Evolutionary conservation across 2,113 vertebrate species (phyloP), one percentile per base, ranked within the genome.

Genomic region (Circaetus cinerascens): DNA sequence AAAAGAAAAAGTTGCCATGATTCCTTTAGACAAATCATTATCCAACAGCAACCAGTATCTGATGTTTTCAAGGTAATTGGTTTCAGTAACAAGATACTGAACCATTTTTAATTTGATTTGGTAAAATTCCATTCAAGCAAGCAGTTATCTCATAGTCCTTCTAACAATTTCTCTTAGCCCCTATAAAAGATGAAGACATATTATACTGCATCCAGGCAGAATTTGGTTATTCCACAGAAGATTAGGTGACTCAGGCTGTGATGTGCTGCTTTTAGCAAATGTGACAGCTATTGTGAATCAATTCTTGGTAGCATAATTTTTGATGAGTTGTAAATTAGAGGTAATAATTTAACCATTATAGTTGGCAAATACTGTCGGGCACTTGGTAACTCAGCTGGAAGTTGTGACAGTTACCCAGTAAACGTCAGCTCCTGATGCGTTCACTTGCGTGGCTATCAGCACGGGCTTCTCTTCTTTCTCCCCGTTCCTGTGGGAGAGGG

Each of bases 381-480:
- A 1, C 34, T n/a, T 17, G 67, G 41, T 51, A 30, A 29, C 50
- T 19, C 53, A 26, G n/a, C 27, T 46, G 69, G 55, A 19, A 29
- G 36, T 13, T 32, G 76, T 11, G 76, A 7, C 27, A 48, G 46
- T 30, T 22, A 1, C 16, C 1, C 22, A 17, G 62, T 9, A 4
- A 34, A 2, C 2, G 16, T 62, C 57, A 26, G 23, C 41, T 64
- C n/a, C 36, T 32, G 71, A 1, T 9, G 8, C 1, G 0, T n/a
- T 63, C 34, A 0, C 4, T 22, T 13, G 12, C 13, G 1, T 1
- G 23, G 30, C 18, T 25, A 0, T n/a, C 8, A 2, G n/a, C 3
- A 0, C 0, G 3, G 40, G 40, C 50, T 41, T 13, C 76, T 23
- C 16, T 21, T 38, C 17, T 4, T 15, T 6, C 18, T 5, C 7